Conservation (phyloP, 2,113 vertebrate species). For the Phrynosoma platyrhinos region DNA sequence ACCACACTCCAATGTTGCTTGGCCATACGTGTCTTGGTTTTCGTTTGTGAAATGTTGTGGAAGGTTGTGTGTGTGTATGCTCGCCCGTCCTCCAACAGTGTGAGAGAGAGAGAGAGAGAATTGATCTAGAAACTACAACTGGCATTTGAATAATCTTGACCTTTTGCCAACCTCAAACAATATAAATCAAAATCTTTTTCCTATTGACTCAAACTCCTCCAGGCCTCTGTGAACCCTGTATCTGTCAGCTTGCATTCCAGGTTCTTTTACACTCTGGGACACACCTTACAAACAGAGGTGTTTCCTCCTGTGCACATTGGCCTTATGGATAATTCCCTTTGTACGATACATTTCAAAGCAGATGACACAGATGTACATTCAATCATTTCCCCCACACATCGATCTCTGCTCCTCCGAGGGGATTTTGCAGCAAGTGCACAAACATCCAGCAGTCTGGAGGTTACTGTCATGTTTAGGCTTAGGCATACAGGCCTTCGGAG, state of each 20-base stretch:
- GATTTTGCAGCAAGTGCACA: slow-evolving; percentile 25
- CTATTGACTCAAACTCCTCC: slow-evolving; percentile 51
- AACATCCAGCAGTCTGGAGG: slow-evolving; percentile 30
- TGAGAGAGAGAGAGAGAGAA: neutral
- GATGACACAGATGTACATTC: slow-evolving; percentile 46
- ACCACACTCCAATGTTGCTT: too few species aligned
- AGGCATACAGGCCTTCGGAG: slow-evolving; percentile 29
- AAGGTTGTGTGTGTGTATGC: too few species aligned
- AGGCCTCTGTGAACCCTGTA: slow-evolving; percentile 47
- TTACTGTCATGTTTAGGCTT: slow-evolving; percentile 22
- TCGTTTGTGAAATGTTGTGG: too few species aligned
- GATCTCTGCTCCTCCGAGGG: slow-evolving; percentile 40
- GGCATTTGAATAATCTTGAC: slow-evolving; percentile 70
- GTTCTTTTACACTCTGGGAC: slow-evolving; percentile 39
- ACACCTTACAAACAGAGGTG: slow-evolving; percentile 50
- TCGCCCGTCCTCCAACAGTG: neutral
- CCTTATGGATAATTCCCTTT: slow-evolving; percentile 59
- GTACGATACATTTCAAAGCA: slow-evolving; percentile 55
- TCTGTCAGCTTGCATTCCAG: slow-evolving; percentile 54
- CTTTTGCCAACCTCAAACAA: slow-evolving; percentile 63
- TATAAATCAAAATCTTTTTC: slow-evolving; percentile 61
- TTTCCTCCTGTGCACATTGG: slow-evolving; percentile 45
- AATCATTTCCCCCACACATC: slow-evolving; percentile 42
- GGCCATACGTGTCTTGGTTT: too few species aligned
- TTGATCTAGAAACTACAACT: slow-evolving; percentile 25